Evolutionary conservation across 2,888 invertebrate genomes (phyloP), one percentile per base, ranked within the genome.

Genomic region (Rosalia funebris): DNA sequence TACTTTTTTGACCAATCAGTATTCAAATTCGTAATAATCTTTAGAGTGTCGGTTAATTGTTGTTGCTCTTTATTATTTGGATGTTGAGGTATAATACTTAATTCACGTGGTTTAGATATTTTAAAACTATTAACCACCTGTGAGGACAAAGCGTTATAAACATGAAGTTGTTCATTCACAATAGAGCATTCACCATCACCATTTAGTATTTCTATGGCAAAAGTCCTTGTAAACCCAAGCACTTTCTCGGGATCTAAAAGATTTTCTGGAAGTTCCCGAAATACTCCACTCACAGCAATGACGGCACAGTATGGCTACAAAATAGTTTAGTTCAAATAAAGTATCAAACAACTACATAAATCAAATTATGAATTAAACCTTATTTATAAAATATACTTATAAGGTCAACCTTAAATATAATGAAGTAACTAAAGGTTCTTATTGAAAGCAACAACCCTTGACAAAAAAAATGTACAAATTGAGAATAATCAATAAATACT

Each of bases 221-320:
- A 84, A 0, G 87, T 87, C 36, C 89, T 81, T 0, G 82, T 82
- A 75, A 91, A 91, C 0, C 84, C 80, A 1, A 87, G 73, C 0
- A 85, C 42, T 34, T 82, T 82, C 50, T 86, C 86, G 5, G 60
- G 42, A 37, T 63, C 69, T 25, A 72, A 47, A 3, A 86, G 63
- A 0, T 80, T 76, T 1, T 82, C 80, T 0, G 84, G 78, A 47
- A 86, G 83, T 73, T 92, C 86, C 70, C 86, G 86, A 62, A 89
- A 84, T 0, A 91, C 81, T 10, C 92, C 92, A 53, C 82, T 83
- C 7, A 92, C 82, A 2, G 85, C 84, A 59, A 92, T 79, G n/a
- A 87, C 80, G 42, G 84, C 83, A 32, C 80, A 72, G 0, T 69
- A 66, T 0, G 82, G 81, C 86, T 81, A 69, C 52, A 76, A 73